Conservation (phyloP, 2,888 invertebrate species). For the Cordilura impudica region DNA sequence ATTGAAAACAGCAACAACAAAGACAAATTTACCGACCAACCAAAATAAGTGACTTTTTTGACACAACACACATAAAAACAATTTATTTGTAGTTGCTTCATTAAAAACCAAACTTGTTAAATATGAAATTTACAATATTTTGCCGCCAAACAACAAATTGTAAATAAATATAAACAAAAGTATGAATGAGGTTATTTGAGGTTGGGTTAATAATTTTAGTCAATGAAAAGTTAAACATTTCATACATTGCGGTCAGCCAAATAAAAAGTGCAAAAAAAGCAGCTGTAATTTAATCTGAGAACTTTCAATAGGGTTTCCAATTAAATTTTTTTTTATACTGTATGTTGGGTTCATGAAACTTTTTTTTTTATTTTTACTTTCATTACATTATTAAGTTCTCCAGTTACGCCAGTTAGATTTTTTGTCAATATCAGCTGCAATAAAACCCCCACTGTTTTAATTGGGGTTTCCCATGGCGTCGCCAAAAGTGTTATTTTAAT, state of each 20-base stretch:
- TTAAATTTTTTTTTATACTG: not conserved
- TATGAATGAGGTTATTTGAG: slow-evolving; percentile 13
- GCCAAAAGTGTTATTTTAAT: slow-evolving; percentile 24
- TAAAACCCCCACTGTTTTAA: slow-evolving; percentile 16
- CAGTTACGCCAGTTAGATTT: slow-evolving; percentile 10
- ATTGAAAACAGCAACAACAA: slow-evolving; percentile 25
- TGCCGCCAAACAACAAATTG: not conserved
- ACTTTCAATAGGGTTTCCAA: slow-evolving; percentile 18
- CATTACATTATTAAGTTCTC: slow-evolving; percentile 1
- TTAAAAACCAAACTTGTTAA: slow-evolving; percentile 38
- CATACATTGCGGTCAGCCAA: slow-evolving; percentile 3
- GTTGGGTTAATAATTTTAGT: slow-evolving; percentile 22
- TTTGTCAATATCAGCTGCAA: not conserved
- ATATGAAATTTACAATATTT: slow-evolving; percentile 48
- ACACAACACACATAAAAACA: slow-evolving; percentile 43
- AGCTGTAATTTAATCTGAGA: slow-evolving; percentile 36
- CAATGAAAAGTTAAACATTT: slow-evolving; percentile 21
- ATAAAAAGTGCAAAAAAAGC: not conserved
- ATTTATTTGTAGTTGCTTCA: slow-evolving; percentile 42
- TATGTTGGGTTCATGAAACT: not conserved
- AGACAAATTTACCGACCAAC: slow-evolving; percentile 45
- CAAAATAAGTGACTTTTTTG: slow-evolving; percentile 52
- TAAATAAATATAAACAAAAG: slow-evolving; percentile 3
- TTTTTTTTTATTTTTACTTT: slow-evolving; percentile 28
- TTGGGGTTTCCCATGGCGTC: slow-evolving; percentile 7